Evolutionary conservation across 2,888 invertebrate genomes (phyloP).

Genomic region (Anarsia innoxiella): DNA sequence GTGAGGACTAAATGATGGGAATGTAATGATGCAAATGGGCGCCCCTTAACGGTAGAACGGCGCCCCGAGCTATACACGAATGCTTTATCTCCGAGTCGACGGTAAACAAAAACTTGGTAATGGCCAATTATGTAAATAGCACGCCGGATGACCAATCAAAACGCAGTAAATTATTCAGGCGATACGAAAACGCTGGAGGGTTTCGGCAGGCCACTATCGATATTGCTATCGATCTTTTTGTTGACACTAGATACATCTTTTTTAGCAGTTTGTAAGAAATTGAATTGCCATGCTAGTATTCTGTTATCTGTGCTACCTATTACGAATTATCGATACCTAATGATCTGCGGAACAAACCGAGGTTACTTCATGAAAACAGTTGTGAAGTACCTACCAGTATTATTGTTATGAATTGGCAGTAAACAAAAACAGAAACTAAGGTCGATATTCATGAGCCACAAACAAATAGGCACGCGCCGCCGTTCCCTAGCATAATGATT

Average conservation of each 20-base stretch:
- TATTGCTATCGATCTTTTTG: constrained; percentile 15
- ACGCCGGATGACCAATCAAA: constrained; percentile 62
- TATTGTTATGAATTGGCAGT: too few species aligned
- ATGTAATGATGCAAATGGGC: constrained; percentile 42
- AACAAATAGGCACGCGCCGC: too few species aligned
- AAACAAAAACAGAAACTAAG: too few species aligned
- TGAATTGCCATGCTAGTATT: too few species aligned
- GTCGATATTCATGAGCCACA: too few species aligned
- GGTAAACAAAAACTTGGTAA: constrained; percentile 65
- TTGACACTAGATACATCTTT: constrained; percentile 1
- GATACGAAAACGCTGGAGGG: constrained; percentile 37
- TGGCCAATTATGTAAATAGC: constrained; percentile 64
- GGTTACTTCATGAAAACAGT: too few species aligned
- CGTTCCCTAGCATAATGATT: too few species aligned
- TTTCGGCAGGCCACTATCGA: constrained; percentile 26
- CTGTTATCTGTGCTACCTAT: too few species aligned
- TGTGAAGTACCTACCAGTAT: too few species aligned
- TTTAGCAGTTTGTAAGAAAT: constrained; percentile 1
- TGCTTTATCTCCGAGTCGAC: constrained; percentile 28
- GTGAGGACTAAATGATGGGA: constrained; percentile 30
- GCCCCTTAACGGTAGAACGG: constrained; percentile 27
- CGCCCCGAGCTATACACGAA: constrained; percentile 27
- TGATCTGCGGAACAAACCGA: too few species aligned
- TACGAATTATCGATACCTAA: too few species aligned
- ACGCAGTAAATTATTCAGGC: constrained; percentile 62